A percentile compares a stretch with the other conserved stretches of the same genome.
Evolutionary conservation across 2,888 invertebrate genomes (phyloP).

Genomic region (Drosophila cognata): DNA sequence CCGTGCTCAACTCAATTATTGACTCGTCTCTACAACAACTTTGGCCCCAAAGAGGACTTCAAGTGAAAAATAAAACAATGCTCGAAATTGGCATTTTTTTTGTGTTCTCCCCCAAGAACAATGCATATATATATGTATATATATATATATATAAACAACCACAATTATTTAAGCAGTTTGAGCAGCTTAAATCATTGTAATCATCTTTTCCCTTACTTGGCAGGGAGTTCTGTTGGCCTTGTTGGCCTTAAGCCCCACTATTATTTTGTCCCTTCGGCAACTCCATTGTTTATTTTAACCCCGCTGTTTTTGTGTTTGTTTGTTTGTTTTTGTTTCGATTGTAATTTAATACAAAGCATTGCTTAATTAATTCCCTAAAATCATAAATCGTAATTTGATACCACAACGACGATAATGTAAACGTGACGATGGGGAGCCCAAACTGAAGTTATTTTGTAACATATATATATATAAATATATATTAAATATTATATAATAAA

Average conservation of each 20-base stretch:
- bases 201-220: slow-evolving; percentile 57
- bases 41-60: slow-evolving; percentile 38
- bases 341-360: slow-evolving; percentile 66
- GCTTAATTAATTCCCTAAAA: slow-evolving; percentile 68
- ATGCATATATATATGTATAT: not conserved
- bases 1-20: slow-evolving; percentile 55
- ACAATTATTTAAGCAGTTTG: slow-evolving; percentile 52
- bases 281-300: slow-evolving; percentile 46
- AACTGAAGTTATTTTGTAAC: slow-evolving; percentile 23
- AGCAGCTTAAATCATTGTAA: slow-evolving; percentile 69
- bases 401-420: slow-evolving; percentile 29
- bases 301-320: slow-evolving; percentile 19
- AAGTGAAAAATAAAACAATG: slow-evolving; percentile 48
- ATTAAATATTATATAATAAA: not conserved
- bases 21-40: slow-evolving; percentile 51
- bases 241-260: slow-evolving; percentile 25
- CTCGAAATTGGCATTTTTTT: slow-evolving; percentile 28
- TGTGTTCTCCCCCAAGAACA: not conserved
- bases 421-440: slow-evolving; percentile 21
- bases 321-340: slow-evolving; percentile 24
- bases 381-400: slow-evolving; percentile 61
- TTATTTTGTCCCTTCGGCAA: slow-evolving; percentile 9
- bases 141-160: slow-evolving; percentile 6
- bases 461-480: not conserved
- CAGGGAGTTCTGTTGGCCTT: slow-evolving; percentile 28